These are phyloP conservation scores for Drosophila azteca DNA, from an alignment of 1,140 invertebrate species.

Conservation along the genomic window DNA sequence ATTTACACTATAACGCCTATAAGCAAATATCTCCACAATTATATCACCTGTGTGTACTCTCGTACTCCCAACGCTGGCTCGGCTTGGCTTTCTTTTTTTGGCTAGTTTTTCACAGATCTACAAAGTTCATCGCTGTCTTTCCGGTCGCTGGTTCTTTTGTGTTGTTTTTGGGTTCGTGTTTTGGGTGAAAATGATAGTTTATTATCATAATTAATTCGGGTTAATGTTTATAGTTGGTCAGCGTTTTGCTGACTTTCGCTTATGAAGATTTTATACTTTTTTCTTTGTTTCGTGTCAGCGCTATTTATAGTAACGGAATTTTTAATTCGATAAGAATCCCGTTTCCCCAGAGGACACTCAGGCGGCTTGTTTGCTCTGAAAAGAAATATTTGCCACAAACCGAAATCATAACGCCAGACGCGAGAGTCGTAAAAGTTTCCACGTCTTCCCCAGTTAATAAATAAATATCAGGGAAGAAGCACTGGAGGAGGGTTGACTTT, in stretches of 20 bases:
- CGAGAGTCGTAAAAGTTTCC: slow-evolving; percentile 22
- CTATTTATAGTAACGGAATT: slow-evolving; percentile 33
- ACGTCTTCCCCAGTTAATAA: slow-evolving; percentile 42
- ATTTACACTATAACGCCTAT: neutral
- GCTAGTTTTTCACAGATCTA: slow-evolving; percentile 16
- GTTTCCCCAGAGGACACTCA: slow-evolving; percentile 20
- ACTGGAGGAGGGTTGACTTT: slow-evolving; percentile 54
- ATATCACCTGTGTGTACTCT: slow-evolving; percentile 27
- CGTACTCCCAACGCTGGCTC: slow-evolving; percentile 20
- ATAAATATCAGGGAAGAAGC: slow-evolving; percentile 55
- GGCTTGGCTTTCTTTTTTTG: slow-evolving; percentile 56
- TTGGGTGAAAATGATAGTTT: slow-evolving; percentile 76
- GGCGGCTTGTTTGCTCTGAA: neutral
- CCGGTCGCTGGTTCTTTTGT: slow-evolving; percentile 72
- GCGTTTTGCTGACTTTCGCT: slow-evolving; percentile 64
- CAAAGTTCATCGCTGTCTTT: slow-evolving; percentile 50
- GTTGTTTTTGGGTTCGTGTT: slow-evolving; percentile 31
- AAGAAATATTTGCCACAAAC: slow-evolving; percentile 15
- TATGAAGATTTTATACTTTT: slow-evolving; percentile 10
- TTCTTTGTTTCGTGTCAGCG: neutral
- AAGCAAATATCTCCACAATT: slow-evolving; percentile 8
- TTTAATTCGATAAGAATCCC: slow-evolving; percentile 45
- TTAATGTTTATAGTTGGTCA: slow-evolving; percentile 56
- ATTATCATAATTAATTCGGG: slow-evolving; percentile 72
- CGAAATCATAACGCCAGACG: slow-evolving; percentile 42